Evolutionary conservation across 2,888 invertebrate genomes (phyloP), one percentile per base, ranked within the genome.

Genomic region (Nebria brevicollis): DNA sequence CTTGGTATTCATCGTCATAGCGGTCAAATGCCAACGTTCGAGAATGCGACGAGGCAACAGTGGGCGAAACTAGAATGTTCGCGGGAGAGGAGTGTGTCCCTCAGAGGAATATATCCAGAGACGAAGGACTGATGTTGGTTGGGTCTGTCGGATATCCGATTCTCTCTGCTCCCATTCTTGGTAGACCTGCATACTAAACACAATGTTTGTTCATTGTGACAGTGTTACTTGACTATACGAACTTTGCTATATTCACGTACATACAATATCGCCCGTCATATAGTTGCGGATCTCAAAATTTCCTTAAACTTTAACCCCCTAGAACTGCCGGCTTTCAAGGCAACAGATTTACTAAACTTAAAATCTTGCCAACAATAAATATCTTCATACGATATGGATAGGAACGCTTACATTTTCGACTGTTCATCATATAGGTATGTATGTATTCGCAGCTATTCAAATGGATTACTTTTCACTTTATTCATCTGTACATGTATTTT

Each of bases 111-210:
- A 34, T 34, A 34, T 34, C 34, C 34, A 34, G 34, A 70, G 70
- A 20, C 20, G 70, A 70, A 26, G 70, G 70, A 70, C 70, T 70
- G 70, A 70, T 34, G 70, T 70, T 54, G 54, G 54, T 54, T 13
- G 70, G 70, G 70, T 70, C 34, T 70, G 70, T 70, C 70, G 70
- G 70, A 70, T 70, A 70, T 70, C 70, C 70, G 70, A 70, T 70
- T 70, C 70, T 26, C 70, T 70, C 70, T 70, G 70, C 70, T 34
- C 34, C 70, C 25, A 34, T 70, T 70, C 70, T 70, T 26, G 70
- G 34, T 11, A 70, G 70, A 70, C 70, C 70, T 70, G 70, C 70
- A 70, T 70, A 70, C 70, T 70, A 70, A 70, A 70, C 70, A 70
- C 34, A 34, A 70, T 70, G 70, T 70, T 70, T 70, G 70, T 70